Evolutionary conservation across 2,113 vertebrate genomes (phyloP).

Genomic region (Spea bombifrons): DNA sequence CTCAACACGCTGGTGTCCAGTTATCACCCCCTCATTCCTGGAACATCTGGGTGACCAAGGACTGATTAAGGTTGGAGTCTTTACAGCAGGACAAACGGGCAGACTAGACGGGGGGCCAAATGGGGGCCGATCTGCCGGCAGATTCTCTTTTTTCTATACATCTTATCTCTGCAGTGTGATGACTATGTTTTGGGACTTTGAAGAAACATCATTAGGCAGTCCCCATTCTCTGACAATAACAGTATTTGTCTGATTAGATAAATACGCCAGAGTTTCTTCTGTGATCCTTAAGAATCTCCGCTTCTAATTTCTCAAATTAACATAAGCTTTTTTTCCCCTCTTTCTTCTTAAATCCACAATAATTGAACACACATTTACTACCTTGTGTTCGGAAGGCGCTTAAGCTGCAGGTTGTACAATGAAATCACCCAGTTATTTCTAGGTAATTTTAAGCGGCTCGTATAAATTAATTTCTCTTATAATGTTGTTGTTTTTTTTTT

Average conservation of each 20-base stretch:
- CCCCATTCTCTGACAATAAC: no score
- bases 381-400: slow-evolving; percentile 13
- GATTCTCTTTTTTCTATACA: no score
- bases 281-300: not conserved
- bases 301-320: slow-evolving; percentile 10
- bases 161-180: no score
- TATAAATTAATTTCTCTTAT: slow-evolving; percentile 31
- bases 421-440: slow-evolving; percentile 2
- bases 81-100: no score
- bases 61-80: no score
- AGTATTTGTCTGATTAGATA: not conserved
- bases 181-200: no score
- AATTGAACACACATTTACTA: slow-evolving; percentile 30
- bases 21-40: no score
- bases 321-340: slow-evolving; percentile 31
- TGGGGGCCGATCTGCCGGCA: no score
- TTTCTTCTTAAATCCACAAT: slow-evolving; percentile 32
- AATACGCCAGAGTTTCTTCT: not conserved
- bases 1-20: no score
- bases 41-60: no score
- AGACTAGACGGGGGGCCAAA: no score
- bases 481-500: slow-evolving; percentile 22
- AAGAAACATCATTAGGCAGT: no score
- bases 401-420: slow-evolving; percentile 15
- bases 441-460: slow-evolving; percentile 1